Evolutionary conservation across 92 coral and sea anemone genomes (phyloP).

Genomic region (Siderastrea siderea): DNA sequence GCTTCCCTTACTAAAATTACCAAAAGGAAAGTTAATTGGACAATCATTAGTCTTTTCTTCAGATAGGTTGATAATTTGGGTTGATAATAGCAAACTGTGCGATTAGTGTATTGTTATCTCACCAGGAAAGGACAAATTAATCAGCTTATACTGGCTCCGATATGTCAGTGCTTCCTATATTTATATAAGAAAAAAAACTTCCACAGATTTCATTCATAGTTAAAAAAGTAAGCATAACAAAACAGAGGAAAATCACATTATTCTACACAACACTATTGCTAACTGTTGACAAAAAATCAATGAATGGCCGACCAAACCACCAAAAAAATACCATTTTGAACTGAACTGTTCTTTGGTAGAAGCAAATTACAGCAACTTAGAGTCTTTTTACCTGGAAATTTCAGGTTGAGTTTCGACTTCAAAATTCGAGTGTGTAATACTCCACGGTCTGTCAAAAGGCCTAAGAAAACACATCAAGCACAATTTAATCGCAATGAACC

Average conservation of each 20-base stretch:
- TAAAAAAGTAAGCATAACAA: background rate
- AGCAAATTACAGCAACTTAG: background rate
- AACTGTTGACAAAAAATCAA: background rate
- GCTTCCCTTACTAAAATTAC: too few relatives aligned
- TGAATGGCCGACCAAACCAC: background rate
- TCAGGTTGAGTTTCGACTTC: conserved; percentile 64
- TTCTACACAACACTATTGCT: background rate
- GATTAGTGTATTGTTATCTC: too few relatives aligned
- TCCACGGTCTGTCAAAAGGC: conserved; percentile 71
- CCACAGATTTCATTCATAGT: background rate
- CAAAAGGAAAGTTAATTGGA: too few relatives aligned
- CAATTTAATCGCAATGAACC: background rate
- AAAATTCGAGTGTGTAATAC: conserved; percentile 86
- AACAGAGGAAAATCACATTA: background rate
- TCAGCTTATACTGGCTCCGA: background rate
- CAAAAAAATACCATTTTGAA: background rate
- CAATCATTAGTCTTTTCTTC: too few relatives aligned
- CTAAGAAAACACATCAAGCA: conserved; percentile 28
- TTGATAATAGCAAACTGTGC: too few relatives aligned
- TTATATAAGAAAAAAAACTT: too few relatives aligned
- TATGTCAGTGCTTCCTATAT: too few relatives aligned
- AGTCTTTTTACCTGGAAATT: conserved; percentile 15
- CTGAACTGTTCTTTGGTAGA: background rate
- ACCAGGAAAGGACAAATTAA: too few relatives aligned
- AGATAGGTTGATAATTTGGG: too few relatives aligned